These are phyloP conservation scores for Falco concolor DNA, from an alignment of 2,797 vertebrate genomes.

Conservation along the genomic window DNA sequence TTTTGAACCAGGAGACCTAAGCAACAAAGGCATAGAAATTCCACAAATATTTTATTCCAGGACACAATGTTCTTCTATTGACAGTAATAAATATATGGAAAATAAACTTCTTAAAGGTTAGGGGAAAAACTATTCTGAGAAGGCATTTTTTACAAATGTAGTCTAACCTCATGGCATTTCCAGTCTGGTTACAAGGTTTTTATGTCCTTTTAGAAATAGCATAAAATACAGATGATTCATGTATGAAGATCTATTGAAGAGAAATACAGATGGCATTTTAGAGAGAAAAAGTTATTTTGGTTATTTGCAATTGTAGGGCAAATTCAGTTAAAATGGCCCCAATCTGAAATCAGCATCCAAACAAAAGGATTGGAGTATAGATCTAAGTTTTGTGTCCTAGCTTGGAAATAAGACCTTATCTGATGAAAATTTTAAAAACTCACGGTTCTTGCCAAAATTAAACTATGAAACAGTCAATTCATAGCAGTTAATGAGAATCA, in stretches of 20 bases:
- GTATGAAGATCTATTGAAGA: background rate
- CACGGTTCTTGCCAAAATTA: background rate
- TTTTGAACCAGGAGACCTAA: background rate
- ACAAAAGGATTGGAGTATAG: background rate
- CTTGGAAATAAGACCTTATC: background rate
- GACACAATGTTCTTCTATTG: background rate
- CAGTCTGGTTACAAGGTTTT: background rate
- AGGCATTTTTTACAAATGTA: slow-evolving; percentile 1
- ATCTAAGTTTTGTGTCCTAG: background rate
- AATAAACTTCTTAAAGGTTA: slow-evolving; percentile 17
- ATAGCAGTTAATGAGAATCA: background rate
- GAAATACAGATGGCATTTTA: background rate
- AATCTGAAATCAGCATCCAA: background rate
- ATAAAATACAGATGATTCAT: background rate
- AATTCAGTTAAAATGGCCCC: background rate
- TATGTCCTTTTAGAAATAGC: background rate
- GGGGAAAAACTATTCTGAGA: background rate
- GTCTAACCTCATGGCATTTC: background rate
- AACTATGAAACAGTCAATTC: background rate
- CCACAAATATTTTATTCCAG: background rate
- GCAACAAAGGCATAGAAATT: background rate
- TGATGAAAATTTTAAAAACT: background rate
- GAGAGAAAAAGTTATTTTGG: background rate
- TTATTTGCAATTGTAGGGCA: background rate
- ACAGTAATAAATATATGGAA: background rate